These are phyloP conservation scores for Myrmecobius fasciatus DNA, from an alignment of 2,113 vertebrate species.

Conservation along the genomic window DNA sequence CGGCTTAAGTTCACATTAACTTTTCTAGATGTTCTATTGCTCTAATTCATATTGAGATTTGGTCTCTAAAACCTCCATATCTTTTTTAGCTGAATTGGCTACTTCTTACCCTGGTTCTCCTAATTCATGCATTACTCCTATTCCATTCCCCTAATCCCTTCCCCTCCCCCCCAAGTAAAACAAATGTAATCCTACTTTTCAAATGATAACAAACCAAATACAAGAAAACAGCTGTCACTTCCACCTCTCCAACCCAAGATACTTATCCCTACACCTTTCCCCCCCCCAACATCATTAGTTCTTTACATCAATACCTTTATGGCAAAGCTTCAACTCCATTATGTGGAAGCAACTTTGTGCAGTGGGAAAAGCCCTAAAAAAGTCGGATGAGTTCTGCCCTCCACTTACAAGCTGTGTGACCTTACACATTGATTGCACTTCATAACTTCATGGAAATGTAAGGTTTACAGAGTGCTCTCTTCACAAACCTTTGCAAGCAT, in stretches of 20 bases:
- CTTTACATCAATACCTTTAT: not conserved
- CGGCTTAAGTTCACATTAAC: not conserved
- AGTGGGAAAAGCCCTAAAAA: not conserved
- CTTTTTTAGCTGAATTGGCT: not conserved
- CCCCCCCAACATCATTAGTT: not conserved
- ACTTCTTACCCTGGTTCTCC: not conserved
- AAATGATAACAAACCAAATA: not conserved
- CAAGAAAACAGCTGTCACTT: not conserved
- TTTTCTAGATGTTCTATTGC: not conserved
- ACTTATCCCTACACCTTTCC: not conserved
- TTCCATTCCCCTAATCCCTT: too few relatives aligned
- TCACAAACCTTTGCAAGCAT: not conserved
- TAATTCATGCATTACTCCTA: not conserved
- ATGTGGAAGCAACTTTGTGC: not conserved
- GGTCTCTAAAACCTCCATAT: not conserved
- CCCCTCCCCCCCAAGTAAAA: not conserved
- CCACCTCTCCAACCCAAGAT: not conserved
- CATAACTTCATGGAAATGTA: not conserved
- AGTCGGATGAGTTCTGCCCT: not conserved
- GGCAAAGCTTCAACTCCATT: not conserved
- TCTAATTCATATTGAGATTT: not conserved
- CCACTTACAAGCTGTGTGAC: not conserved
- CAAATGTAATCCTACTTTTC: not conserved
- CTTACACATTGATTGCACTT: not conserved
- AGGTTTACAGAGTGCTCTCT: not conserved